Conservation (phyloP, 37 sponge, comb jelly and placozoan genomes). For the Halisarca cf. caerulea region DNA sequence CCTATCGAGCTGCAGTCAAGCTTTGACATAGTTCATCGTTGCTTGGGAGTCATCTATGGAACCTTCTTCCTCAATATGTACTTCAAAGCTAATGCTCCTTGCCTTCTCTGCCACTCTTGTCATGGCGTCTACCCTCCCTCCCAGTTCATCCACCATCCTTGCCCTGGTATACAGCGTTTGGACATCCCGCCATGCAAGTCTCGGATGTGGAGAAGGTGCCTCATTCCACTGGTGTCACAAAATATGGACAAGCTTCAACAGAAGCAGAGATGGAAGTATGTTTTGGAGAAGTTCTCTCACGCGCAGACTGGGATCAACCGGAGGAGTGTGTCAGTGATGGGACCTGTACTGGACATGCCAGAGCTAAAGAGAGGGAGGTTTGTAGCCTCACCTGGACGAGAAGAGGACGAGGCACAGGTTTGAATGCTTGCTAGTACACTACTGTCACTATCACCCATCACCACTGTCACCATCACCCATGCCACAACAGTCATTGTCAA, state of each 20-base stretch:
- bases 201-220: constrained; percentile 79
- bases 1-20: constrained; percentile 71
- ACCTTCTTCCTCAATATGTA: constrained; percentile 80
- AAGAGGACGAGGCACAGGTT: not conserved
- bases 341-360: constrained; percentile 69
- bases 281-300: constrained; percentile 77
- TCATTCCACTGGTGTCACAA: constrained; percentile 68
- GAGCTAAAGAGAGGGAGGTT: constrained; percentile 74
- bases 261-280: constrained; percentile 76
- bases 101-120: constrained; percentile 73
- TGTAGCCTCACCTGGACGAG: constrained; percentile 37
- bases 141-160: constrained; percentile 79
- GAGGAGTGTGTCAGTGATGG: constrained; percentile 41
- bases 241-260: constrained; percentile 76
- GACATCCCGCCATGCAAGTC: constrained; percentile 74
- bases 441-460: not conserved
- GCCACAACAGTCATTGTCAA: not conserved
- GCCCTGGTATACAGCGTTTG: constrained; percentile 52
- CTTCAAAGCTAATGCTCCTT: constrained; percentile 76
- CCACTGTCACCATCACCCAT: not conserved
- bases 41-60: constrained; percentile 69
- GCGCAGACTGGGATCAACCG: constrained; percentile 31
- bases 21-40: constrained; percentile 76
- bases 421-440: not conserved
- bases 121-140: constrained; percentile 72